phyloP scores from a whole-genome alignment of 2,113 vertebrate genomes.

The Mirza zaza region DNA sequence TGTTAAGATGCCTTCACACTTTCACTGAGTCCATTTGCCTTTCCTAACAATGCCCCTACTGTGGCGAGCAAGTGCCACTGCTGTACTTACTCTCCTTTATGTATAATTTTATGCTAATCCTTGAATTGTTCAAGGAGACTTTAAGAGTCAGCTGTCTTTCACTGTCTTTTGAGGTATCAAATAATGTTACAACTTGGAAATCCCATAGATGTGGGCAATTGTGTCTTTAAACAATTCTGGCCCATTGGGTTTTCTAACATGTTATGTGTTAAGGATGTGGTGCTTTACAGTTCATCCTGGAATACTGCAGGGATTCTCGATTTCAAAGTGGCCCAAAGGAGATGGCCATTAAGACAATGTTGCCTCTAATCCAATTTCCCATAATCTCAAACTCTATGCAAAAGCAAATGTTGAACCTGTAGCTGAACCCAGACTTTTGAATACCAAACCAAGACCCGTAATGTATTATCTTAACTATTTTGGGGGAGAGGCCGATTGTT shows the following conservation, averaged over 20 bases:
- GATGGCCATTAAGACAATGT: conserved; percentile 84
- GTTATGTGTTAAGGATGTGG: conserved; percentile 43
- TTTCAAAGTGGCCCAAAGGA: conserved; percentile 85
- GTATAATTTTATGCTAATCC: conserved; percentile 90
- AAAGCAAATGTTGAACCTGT: conserved; percentile 84
- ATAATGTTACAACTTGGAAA: conserved; percentile 78
- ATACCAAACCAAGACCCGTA: conserved; percentile 77
- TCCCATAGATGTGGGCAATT: conserved; percentile 64
- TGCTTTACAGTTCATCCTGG: conserved; percentile 68
- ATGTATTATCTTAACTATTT: conserved; percentile 83
- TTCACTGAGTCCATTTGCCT: conserved; percentile 75
- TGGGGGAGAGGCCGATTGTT: conserved; percentile 69
- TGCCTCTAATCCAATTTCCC: conserved; percentile 86
- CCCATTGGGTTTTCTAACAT: conserved; percentile 68
- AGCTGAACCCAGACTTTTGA: conserved; percentile 78
- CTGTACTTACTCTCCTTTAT: conserved; percentile 75
- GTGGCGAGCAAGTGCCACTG: conserved; percentile 74
- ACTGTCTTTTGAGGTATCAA: conserved; percentile 77
- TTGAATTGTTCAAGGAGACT: conserved; percentile 78
- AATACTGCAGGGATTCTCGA: conserved; percentile 80
- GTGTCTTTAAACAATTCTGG: conserved; percentile 63
- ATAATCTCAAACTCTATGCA: conserved; percentile 84
- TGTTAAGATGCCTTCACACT: conserved; percentile 73
- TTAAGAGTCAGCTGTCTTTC: conserved; percentile 81
- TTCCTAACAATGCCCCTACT: conserved; percentile 82